Conservation (phyloP, 2,797 vertebrate genomes). For the Malacoraja senta region DNA sequence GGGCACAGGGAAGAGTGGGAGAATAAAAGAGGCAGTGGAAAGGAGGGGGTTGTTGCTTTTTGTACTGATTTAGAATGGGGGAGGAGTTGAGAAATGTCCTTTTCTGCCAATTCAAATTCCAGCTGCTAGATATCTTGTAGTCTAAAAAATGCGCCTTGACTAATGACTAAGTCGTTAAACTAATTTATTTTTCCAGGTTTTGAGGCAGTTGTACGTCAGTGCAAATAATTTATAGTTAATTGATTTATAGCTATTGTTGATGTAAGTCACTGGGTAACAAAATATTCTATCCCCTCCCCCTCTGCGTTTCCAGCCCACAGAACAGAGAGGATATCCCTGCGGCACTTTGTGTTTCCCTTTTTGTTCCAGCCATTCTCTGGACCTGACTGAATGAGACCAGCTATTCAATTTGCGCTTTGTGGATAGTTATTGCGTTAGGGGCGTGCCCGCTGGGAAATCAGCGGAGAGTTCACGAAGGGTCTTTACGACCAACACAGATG, state of each 20-base stretch:
- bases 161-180: not conserved
- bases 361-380: not conserved
- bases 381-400: not conserved
- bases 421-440: not conserved
- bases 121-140: not conserved
- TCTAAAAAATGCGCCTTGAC: not conserved
- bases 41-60: not conserved
- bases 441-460: not conserved
- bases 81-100: not conserved
- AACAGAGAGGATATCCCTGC: not conserved
- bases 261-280: not conserved
- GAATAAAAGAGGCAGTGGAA: no score
- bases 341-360: not conserved
- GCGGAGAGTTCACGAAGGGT: not conserved
- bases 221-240: constrained; percentile 20
- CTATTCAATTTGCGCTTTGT: not conserved
- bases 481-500: not conserved
- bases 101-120: not conserved
- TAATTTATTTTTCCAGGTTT: not conserved
- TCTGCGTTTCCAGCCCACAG: not conserved
- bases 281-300: no score
- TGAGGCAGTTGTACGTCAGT: not conserved
- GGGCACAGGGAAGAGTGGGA: no score
- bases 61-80: not conserved
- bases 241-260: not conserved